Base-by-base conservation (phyloP, 2,797 vertebrate species). In the Hydrocynus forskahlii region DNA sequence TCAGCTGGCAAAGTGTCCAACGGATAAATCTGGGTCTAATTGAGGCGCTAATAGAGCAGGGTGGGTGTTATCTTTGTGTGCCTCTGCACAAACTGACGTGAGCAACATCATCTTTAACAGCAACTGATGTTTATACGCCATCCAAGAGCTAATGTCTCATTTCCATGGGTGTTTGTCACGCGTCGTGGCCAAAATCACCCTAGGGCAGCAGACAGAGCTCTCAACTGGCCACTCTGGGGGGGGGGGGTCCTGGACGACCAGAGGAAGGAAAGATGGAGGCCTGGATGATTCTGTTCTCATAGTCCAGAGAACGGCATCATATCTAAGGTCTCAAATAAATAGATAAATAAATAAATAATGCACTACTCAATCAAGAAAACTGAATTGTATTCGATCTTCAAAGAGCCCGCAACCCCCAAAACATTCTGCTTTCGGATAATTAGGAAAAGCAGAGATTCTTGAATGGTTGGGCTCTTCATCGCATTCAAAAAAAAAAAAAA, bases 91-190 rank as follows among this genome's bases (percentile, higher is more conserved):
- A 69, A 66, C 80, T 72, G 35, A 67, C 87, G 89, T 66, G 13
- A 81, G 84, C 88, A 79, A 88, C 91, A 92, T 93, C 92, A 93
- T 94, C 92, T 91, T 87, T 83, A 40, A 89, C 89, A 88, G 81
- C 78, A 80, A 86, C 93, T 89, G 88, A 89, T 92, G 92, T 94
- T 92, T 92, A 93, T 91, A 88, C 91, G 88, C 83, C 88, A 83
- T 89, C 87, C 87, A 89, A 92, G 89, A 88, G 76, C 75, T 70
- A 83, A 90, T 91, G 88, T 91, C 88, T 91, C 29, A 78, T 88
- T 91, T 89, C 87, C 59, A 77, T 75, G 85, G 85, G 90, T 87
- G 85, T 88, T 86, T 88, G 89, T 88, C 91, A 91, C 78, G 75
- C 48, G 13, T 5, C 48, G 48, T 2, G 12, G 48, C 45, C 83